Evolutionary conservation across 2,888 invertebrate species (phyloP), one percentile per base, ranked within the genome.

Genomic region (Neoscelio sp.): DNA sequence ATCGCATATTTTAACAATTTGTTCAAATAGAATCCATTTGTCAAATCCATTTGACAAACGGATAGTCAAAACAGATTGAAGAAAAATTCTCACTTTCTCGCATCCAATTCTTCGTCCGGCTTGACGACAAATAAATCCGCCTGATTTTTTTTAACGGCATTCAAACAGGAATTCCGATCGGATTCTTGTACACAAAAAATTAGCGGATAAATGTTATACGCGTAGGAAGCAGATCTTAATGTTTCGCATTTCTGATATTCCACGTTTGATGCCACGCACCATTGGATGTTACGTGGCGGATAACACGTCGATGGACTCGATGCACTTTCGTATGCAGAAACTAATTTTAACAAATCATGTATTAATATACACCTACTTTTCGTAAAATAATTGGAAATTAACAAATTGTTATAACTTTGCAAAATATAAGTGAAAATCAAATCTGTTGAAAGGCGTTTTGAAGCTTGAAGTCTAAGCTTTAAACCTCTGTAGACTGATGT

Each of bases 191-290:
- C 91, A 87, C 98, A 98, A 80, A 95, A 95, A 12, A 98, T 90
- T 8, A 94, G 94, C 0, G 98, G 98, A 78, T 95, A 92, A 0
- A 96, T 91, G 0, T 96, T 95, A 83, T 95, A 94, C 1, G 95
- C 95, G 0, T 93, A 92, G 0, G 95, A 94, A 0, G 95, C 95
- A 82, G 95, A 95, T 71, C 94, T 93, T 85, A 97, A 88, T 94
- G 95, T 95, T 0, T 94, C 92, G 87, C 98, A 98, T 86, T 97
- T 97, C 52, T 93, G 92, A 76, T 93, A 93, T 84, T 95, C 96
- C 0, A 94, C 90, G 8, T 94, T 92, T 0, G 95, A 94, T 0
- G 94, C 93, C 0, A 95, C 94, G 86, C 96, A 96, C 90, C 90
- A 90, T 18, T 80, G 82, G 2, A 91, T 75, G 4, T 85, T 83